Base-by-base conservation (phyloP, 2,113 vertebrate genomes). In the Nanorana parkeri region DNA sequence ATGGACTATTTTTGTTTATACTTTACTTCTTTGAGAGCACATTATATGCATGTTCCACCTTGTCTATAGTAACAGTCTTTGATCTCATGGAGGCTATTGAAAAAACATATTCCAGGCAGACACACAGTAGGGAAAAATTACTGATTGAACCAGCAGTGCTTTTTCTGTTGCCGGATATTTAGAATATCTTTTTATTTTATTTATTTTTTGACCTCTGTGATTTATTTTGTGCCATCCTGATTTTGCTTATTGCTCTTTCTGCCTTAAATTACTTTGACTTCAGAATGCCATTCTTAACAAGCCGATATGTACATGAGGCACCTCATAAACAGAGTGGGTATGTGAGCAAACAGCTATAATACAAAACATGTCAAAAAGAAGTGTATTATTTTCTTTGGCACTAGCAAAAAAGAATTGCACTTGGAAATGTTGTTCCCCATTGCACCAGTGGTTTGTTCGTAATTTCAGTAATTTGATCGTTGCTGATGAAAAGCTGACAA, bases 401-500 rank as follows among this genome's bases (percentile, higher is more conserved):
- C 88, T 85, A 80, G 88, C 90, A 89, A 88, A 72, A 74, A 88
- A 90, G 89, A 86, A 84, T 82, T 63, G 87, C 86, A 84, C 89
- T 90, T 63, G 89, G 88, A 83, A 88, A 88, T 89, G 92, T 92
- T 94, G 92, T 92, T 94, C 90, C 90, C 92, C 92, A 92, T 94
- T 90, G 92, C 88, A 87, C 85, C 90, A 88, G 91, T 85, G 93
- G 89, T 92, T 91, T 91, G 91, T 92, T 90, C 72, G 88, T 91
- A 92, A 91, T 93, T 90, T 87, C 87, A 86, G 93, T 95, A 94
- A 95, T 95, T 94, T 94, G 94, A 94, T 95, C 90, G 93, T 54
- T 69, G 87, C 89, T 91, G 94, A 96, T 96, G 94, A 96, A 95
- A 95, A 94, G 92, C 92, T 86, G 93, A 92, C 93, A 93, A 93